These are phyloP conservation scores for Nasonovia ribisnigri DNA, from an alignment of 2,888 invertebrate species.

Conservation along the genomic window DNA sequence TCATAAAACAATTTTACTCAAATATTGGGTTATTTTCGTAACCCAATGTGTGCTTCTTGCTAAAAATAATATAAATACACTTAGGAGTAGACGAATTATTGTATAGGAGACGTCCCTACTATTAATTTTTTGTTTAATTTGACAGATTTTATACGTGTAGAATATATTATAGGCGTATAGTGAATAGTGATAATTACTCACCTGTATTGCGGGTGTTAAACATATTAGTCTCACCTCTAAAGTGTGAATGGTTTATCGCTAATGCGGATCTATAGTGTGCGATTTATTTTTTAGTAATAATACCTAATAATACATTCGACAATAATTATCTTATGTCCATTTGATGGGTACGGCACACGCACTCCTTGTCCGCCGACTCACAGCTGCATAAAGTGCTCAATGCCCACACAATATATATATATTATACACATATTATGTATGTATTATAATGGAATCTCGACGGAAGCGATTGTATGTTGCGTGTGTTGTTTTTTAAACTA, in stretches of 20 bases:
- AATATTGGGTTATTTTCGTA: background rate
- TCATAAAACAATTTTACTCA: too few species aligned
- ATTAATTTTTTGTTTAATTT: background rate
- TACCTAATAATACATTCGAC: background rate
- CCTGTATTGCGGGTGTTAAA: background rate
- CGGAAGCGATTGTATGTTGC: background rate
- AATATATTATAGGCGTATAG: too few species aligned
- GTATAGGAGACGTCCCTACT: background rate
- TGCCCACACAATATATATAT: background rate
- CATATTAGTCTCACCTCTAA: background rate
- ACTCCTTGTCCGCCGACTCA: too few species aligned
- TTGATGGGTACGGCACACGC: background rate
- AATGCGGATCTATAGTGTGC: background rate
- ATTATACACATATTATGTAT: background rate
- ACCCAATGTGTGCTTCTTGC: background rate
- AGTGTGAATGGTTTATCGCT: background rate
- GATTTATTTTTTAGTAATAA: background rate
- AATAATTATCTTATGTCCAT: background rate
- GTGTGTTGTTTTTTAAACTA: slow-evolving; percentile 19
- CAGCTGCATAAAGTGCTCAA: background rate
- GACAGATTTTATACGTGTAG: background rate
- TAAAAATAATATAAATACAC: background rate
- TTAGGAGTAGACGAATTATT: background rate
- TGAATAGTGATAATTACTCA: background rate
- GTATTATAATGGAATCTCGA: background rate